A percentile compares a stretch with the other conserved stretches of the same genome.
phyloP scores from a whole-genome alignment of 2,797 vertebrate genomes.

The Anguilla anguilla region DNA sequence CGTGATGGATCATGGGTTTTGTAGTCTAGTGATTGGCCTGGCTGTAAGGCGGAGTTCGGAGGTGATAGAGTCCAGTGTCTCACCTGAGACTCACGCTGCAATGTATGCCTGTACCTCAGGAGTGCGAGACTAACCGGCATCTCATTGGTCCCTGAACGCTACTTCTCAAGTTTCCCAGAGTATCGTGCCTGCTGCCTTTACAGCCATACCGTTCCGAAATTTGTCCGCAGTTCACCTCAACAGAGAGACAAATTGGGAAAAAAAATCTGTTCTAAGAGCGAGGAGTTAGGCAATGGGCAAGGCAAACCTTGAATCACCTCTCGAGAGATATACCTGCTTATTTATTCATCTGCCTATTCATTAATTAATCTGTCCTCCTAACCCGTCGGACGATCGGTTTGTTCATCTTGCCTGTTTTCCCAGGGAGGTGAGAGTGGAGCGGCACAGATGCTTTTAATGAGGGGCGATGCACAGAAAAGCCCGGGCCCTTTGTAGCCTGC shows the following conservation, averaged over 20 bases:
- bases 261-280: not conserved
- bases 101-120: no score
- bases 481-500: not conserved
- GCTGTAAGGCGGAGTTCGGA: not conserved
- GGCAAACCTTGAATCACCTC: not conserved
- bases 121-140: not conserved
- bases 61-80: not conserved
- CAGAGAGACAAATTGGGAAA: not conserved
- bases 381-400: not conserved
- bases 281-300: not conserved
- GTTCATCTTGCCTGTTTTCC: not conserved
- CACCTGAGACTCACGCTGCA: not conserved
- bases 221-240: not conserved
- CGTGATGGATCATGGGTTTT: not conserved
- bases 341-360: not conserved
- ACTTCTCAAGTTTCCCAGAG: not conserved
- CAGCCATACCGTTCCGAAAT: not conserved
- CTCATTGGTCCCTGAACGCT: not conserved
- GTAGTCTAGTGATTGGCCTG: not conserved
- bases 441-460: constrained; percentile 15
- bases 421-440: not conserved
- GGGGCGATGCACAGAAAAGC: constrained; percentile 7
- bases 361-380: not conserved
- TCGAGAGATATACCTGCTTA: not conserved
- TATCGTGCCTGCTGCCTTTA: not conserved